A percentile compares a stretch with the other conserved stretches of the same genome.
phyloP scores from a whole-genome alignment of 2,113 vertebrate genomes.

The Dicerorhinus sumatrensis region DNA sequence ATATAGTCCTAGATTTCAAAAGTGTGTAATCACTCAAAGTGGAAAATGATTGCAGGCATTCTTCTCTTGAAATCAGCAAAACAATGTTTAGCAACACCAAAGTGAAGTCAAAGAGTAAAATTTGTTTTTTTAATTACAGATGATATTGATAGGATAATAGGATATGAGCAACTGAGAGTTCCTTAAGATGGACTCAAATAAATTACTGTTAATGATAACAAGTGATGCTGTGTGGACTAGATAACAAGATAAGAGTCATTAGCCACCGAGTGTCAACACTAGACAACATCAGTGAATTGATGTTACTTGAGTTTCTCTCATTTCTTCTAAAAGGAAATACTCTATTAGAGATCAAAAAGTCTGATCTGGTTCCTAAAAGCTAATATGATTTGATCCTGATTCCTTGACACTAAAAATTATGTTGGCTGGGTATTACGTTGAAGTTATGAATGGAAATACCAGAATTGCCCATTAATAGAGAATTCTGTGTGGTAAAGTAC shows the following conservation, averaged over 20 bases:
- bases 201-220: background rate
- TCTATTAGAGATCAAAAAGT: background rate
- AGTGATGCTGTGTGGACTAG: background rate
- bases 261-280: background rate
- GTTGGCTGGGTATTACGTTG: background rate
- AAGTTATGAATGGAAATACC: background rate
- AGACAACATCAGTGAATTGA: background rate
- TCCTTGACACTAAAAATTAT: background rate
- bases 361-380: background rate
- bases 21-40: background rate
- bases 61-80: conserved; percentile 38
- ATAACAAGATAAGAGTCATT: background rate
- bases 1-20: background rate
- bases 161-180: background rate
- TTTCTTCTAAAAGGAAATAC: conserved; percentile 28
- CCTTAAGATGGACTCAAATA: background rate
- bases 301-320: conserved; percentile 4
- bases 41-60: background rate
- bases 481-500: conserved; percentile 1
- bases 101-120: conserved; percentile 40
- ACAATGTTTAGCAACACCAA: conserved; percentile 14
- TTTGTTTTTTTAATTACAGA: background rate
- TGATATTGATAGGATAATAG: background rate
- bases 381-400: conserved; percentile 1
- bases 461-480: background rate